Base-by-base conservation (phyloP, 2,113 vertebrate species). In the Charadrius vociferus region DNA sequence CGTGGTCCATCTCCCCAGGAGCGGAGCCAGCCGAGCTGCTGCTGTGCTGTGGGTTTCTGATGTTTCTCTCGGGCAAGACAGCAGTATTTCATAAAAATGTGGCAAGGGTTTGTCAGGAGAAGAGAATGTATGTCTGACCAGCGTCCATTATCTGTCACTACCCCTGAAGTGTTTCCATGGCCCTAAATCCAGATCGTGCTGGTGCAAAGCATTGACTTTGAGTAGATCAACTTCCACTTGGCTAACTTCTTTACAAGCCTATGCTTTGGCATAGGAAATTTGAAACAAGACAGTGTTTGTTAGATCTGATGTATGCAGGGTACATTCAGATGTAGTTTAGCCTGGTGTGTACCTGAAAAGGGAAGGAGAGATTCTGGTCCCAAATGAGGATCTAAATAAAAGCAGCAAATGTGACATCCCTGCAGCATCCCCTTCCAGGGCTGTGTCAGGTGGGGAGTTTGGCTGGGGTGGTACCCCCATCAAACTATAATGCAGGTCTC, bases 1-100 rank as follows among this genome's bases (percentile, higher is more conserved):
- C 1, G 0, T 10, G 49, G 30, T 63, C 39, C 21, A 2, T 5
- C 23, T 68, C 6, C 45, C 12, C 63, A 18, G 58, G 7, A 61
- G 22, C 24, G 19, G 12, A n/a, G 15, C 16, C 15, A 66, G 39
- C 21, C 39, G 73, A 55, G 8, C 32, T 73, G 53, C 18, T 58
- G n/a, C 37, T 84, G 15, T 34, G 27, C 32, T 66, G 36, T 30
- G 34, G 39, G 22, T 49, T 79, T 82, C 29, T 52, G 21, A 55
- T 24, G 14, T 72, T 77, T 47, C 32, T 59, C 41, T 77, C 5
- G 6, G 58, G 16, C 18, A 62, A 92, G 21, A 36, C 8, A 86
- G 18, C 23, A 39, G 30, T 62, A 56, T 73, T 83, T 68, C 30
- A 65, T 56, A 36, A 79, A 85, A 73, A 77, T 17, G 30, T 88